These are phyloP conservation scores for Drosophila mimetica DNA, from an alignment of 2,888 invertebrate genomes.

Conservation along the genomic window DNA sequence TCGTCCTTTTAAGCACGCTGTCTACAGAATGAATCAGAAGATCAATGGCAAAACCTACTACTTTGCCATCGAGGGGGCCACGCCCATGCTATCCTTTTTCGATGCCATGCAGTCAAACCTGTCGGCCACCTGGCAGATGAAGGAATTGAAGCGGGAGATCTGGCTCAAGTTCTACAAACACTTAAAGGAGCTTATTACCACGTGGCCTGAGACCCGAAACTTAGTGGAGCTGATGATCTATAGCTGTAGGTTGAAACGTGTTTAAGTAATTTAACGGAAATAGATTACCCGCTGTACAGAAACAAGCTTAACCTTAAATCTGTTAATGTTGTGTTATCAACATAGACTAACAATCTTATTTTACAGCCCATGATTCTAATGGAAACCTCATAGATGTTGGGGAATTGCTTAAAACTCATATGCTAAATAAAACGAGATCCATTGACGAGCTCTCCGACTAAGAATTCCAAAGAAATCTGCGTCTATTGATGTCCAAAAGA, in stretches of 20 bases:
- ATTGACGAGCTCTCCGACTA: background rate
- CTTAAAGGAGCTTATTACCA: conserved; percentile 63
- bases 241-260: conserved; percentile 60
- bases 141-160: conserved; percentile 78
- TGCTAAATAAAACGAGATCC: conserved; percentile 16
- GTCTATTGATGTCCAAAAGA: background rate
- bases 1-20: conserved; percentile 78
- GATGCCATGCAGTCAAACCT: conserved; percentile 67
- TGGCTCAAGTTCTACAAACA: conserved; percentile 77
- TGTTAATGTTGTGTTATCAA: too few species aligned
- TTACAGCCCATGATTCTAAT: conserved; percentile 63
- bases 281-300: too few species aligned
- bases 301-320: too few species aligned
- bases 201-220: conserved; percentile 75
- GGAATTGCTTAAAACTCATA: conserved; percentile 51
- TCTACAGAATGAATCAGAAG: conserved; percentile 68
- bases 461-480: background rate
- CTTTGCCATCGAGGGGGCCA: conserved; percentile 81
- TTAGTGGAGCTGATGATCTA: conserved; percentile 76
- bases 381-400: conserved; percentile 72
- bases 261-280: background rate
- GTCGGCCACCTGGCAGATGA: conserved; percentile 77
- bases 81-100: conserved; percentile 81
- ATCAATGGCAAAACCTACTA: conserved; percentile 75
- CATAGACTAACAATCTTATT: background rate